Base-by-base conservation (phyloP, 2,797 vertebrate species). In the Pogoniulus pusillus region DNA sequence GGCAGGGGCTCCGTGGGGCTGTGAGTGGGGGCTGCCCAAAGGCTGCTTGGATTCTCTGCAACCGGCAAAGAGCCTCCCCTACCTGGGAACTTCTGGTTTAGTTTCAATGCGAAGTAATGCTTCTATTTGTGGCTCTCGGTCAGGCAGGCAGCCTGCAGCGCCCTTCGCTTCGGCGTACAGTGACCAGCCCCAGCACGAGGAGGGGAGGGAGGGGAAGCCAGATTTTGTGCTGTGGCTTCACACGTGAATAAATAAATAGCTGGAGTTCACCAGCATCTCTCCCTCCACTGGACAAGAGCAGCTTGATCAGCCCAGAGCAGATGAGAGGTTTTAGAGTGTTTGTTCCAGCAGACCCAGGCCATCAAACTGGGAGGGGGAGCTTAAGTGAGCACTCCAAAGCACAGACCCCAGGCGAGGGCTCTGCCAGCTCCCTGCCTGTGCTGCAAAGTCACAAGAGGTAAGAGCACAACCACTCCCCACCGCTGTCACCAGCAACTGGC, bases 161-260 rank as follows among this genome's bases (percentile, higher is more conserved):
- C 45, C 76, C 54, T 91, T 93, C 41, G 27, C 69, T 80, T 91
- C 32, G 22, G 41, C 51, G 51, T 2, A 1, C 41, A 79, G 27
- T 39, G 57, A 66, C 85, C 8, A 2, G 69, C 54, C 76, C 30
- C 82, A 93, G 87, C 76, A 85, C 2, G 7, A 84, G 26, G 24
- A 27, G 1, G 54, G 32, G 32, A 85, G 59, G n/a, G 45, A 93
- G 39, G 62, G n/a, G 87, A 47, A 76, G 89, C 18, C 73, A 85
- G 63, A 75, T 78, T 93, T 89, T 85, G 27, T 63, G 64, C 77
- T 0, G 4, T 27, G 53, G 83, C 9, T 74, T 91, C 87, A 86
- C 77, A 91, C 1, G 13, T 66, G 83, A 84, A 84, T 84, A 93
- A 94, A 91, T 65, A 93, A 82, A 83, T 39, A 90, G 77, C 43